phyloP scores from a whole-genome alignment of 1,140 invertebrate genomes.

The Drosophila fuyamai region DNA sequence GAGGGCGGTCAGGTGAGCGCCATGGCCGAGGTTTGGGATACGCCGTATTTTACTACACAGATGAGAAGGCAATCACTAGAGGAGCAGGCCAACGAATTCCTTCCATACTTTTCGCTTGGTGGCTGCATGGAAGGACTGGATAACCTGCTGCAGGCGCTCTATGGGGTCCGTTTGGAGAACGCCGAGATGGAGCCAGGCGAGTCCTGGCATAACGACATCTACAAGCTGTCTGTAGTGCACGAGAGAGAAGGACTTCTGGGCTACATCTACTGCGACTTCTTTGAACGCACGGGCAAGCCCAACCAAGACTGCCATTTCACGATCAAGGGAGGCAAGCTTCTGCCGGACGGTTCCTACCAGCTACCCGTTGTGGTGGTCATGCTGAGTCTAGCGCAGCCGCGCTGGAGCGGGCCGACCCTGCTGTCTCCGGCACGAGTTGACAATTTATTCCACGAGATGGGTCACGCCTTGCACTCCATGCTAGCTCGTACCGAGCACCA shows the following conservation, averaged over 20 bases:
- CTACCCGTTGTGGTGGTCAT: constrained; percentile 97
- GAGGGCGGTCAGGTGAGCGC: constrained; percentile 66
- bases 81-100: constrained; percentile 89
- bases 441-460: constrained; percentile 99
- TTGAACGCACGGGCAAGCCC: constrained; percentile 94
- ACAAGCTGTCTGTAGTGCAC: constrained; percentile 94
- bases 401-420: constrained; percentile 91
- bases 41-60: constrained; percentile 91
- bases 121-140: constrained; percentile 98
- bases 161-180: constrained; percentile 91
- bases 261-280: constrained; percentile 99
- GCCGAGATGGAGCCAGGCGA: constrained; percentile 91
- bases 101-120: constrained; percentile 97
- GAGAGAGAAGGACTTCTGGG: constrained; percentile 92
- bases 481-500: constrained; percentile 97
- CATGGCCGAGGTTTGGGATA: constrained; percentile 92
- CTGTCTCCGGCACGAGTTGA: constrained; percentile 94
- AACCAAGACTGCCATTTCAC: constrained; percentile 99
- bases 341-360: constrained; percentile 94
- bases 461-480: constrained; percentile 99
- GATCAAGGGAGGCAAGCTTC: constrained; percentile 94
- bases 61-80: constrained; percentile 90
- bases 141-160: constrained; percentile 92
- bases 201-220: constrained; percentile 93
- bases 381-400: constrained; percentile 92